phyloP scores from a whole-genome alignment of 2,113 vertebrate genomes.

The Prionailurus viverrinus region DNA sequence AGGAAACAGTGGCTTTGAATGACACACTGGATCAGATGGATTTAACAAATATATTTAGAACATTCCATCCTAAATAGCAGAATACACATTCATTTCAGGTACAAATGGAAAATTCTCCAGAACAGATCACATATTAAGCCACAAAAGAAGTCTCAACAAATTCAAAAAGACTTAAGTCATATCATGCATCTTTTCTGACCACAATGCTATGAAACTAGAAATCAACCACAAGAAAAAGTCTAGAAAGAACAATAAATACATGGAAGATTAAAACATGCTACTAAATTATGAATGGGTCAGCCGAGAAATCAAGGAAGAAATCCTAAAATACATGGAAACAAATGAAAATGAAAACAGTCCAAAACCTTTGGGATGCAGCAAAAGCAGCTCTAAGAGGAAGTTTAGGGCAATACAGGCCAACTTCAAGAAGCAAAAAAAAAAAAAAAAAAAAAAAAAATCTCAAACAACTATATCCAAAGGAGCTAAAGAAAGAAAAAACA shows the following conservation, averaged over 20 bases:
- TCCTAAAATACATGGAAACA: neutral
- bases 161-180: too few relatives aligned
- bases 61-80: neutral
- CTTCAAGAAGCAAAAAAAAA: too few relatives aligned
- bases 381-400: neutral
- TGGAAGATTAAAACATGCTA: neutral
- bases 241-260: neutral
- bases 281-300: neutral
- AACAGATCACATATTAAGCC: neutral
- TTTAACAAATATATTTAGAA: neutral
- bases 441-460: too few relatives aligned
- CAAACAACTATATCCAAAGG: too few relatives aligned
- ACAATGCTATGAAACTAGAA: neutral
- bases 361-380: neutral
- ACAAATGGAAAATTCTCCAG: neutral
- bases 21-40: neutral
- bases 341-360: neutral
- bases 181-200: too few relatives aligned
- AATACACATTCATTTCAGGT: neutral
- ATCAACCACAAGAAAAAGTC: neutral
- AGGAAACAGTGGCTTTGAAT: neutral
- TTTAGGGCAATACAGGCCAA: too few relatives aligned
- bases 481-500: too few relatives aligned
- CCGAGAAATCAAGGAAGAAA: neutral
- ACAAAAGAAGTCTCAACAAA: neutral